Percentiles rank a stretch among this genome's conserved stretches.
Evolutionary conservation across 2,888 invertebrate species (phyloP).

Genomic region (Eucera pruinosa): DNA sequence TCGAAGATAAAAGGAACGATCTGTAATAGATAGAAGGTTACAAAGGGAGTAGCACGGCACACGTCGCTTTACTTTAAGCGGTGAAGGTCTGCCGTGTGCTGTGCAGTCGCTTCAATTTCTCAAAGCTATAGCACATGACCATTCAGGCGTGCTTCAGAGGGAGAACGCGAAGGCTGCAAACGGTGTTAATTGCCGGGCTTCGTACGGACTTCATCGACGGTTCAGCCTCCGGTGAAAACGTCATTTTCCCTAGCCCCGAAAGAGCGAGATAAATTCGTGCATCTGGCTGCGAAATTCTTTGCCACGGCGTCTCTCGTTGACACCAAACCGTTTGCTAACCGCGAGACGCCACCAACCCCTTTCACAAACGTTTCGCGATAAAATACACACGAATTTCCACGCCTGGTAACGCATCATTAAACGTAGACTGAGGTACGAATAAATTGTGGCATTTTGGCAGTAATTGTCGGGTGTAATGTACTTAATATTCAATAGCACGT

Average conservation of each 20-base stretch:
- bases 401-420: background rate
- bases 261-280: slow-evolving; percentile 47
- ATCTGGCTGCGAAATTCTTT: slow-evolving; percentile 5
- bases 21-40: no score
- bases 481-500: no score
- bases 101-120: slow-evolving; percentile 60
- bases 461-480: no score
- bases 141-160: slow-evolving; percentile 55
- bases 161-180: slow-evolving; percentile 41
- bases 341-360: slow-evolving; percentile 3
- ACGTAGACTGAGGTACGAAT: no score
- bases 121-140: slow-evolving; percentile 52
- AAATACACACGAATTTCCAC: slow-evolving; percentile 6
- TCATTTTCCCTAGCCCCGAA: background rate
- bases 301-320: slow-evolving; percentile 19
- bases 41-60: no score
- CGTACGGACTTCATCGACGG: slow-evolving; percentile 47
- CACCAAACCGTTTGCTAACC: slow-evolving; percentile 14
- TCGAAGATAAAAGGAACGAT: no score
- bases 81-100: slow-evolving; percentile 46
- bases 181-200: slow-evolving; percentile 63
- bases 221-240: slow-evolving; percentile 33
- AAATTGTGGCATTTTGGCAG: no score
- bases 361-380: no score
- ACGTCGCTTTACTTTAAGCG: slow-evolving; percentile 16